Evolutionary conservation across 2,888 invertebrate genomes (phyloP).

Genomic region (Drosophila siamana): DNA sequence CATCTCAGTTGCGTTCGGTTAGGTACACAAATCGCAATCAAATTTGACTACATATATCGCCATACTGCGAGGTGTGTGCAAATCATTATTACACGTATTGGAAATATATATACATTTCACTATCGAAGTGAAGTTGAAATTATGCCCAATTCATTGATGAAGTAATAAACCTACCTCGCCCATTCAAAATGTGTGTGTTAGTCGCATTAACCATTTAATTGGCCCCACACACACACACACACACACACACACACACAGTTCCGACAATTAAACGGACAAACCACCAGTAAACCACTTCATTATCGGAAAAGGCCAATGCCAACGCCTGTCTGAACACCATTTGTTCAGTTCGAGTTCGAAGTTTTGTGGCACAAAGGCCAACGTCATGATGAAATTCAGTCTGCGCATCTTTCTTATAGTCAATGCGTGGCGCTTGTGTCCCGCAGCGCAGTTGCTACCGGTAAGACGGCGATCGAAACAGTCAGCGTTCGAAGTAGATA

Average conservation of each 20-base stretch:
- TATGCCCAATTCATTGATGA: constrained; percentile 6
- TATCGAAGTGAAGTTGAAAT: not conserved
- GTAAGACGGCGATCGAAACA: constrained; percentile 30
- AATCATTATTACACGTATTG: constrained; percentile 10
- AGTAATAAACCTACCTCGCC: constrained; percentile 27
- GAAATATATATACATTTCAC: no score
- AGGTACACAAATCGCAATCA: constrained; percentile 35
- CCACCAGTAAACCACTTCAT: constrained; percentile 35
- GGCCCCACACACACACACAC: no score
- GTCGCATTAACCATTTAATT: constrained; percentile 44
- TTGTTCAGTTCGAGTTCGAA: constrained; percentile 26
- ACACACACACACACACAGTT: no score
- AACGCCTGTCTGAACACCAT: constrained; percentile 17
- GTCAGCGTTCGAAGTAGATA: no score
- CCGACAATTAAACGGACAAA: constrained; percentile 57
- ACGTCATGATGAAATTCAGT: constrained; percentile 31
- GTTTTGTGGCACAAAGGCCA: not conserved
- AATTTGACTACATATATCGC: constrained; percentile 32
- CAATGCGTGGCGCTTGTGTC: constrained; percentile 13
- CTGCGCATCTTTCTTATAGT: constrained; percentile 30
- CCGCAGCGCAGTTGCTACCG: constrained; percentile 30
- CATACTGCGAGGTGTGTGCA: constrained; percentile 25
- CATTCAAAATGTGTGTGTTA: constrained; percentile 14
- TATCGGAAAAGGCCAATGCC: constrained; percentile 56
- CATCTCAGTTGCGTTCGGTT: constrained; percentile 48